A percentile compares a stretch with the other conserved stretches of the same genome.
Evolutionary conservation across 2,797 vertebrate species (phyloP).

Genomic region (Pipistrellus pygmaeus): DNA sequence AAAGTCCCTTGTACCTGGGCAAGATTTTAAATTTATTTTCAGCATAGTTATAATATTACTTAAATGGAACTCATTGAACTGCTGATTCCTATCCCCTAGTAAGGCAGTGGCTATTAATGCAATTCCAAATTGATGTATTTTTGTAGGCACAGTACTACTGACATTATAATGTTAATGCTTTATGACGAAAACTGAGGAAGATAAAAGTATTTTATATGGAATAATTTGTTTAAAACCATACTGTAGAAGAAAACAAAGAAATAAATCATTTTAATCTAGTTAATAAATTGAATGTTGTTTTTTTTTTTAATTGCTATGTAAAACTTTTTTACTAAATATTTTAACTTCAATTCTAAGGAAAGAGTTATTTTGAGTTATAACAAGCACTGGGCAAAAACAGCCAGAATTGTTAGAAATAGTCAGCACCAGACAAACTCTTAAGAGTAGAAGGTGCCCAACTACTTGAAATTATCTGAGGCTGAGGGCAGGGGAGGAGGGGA

Average conservation of each 20-base stretch:
- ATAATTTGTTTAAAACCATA: slow-evolving; percentile 28
- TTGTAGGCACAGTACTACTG: neutral
- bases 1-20: neutral
- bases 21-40: slow-evolving; percentile 27
- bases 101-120: slow-evolving; percentile 32
- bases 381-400: neutral
- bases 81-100: slow-evolving; percentile 10
- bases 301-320: neutral
- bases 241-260: neutral
- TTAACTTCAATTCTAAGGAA: neutral
- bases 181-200: slow-evolving; percentile 40
- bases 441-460: neutral
- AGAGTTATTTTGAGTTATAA: neutral
- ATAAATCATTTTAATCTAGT: neutral
- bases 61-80: slow-evolving; percentile 23
- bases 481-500: too few relatives aligned
- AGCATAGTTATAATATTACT: neutral
- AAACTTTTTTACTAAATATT: neutral
- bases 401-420: neutral
- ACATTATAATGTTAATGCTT: slow-evolving; percentile 1
- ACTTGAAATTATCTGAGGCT: neutral
- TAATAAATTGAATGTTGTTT: neutral
- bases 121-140: slow-evolving; percentile 65
- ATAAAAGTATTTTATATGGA: neutral
- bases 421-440: neutral